Evolutionary conservation across 2,113 vertebrate species (phyloP).

Genomic region (Aptenodytes patagonicus): DNA sequence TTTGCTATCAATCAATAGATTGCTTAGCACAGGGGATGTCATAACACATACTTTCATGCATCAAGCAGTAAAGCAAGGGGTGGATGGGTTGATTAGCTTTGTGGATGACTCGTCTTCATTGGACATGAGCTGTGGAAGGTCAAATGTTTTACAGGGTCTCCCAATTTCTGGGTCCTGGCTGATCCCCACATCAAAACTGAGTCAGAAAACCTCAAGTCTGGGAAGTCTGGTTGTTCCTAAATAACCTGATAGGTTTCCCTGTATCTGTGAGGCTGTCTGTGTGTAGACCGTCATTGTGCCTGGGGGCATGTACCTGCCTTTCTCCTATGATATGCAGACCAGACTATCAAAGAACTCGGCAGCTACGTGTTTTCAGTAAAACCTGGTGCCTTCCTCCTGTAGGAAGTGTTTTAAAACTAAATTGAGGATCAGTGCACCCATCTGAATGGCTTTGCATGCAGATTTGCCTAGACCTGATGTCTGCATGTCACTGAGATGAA

Average conservation of each 20-base stretch:
- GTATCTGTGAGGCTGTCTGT: neutral
- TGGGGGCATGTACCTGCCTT: neutral
- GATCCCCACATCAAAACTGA: neutral
- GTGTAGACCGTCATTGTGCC: neutral
- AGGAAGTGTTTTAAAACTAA: neutral
- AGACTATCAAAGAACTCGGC: neutral
- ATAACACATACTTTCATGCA: neutral
- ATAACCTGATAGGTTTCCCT: neutral
- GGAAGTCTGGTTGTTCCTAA: neutral
- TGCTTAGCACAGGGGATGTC: neutral
- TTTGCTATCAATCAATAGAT: too few species aligned
- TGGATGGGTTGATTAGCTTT: neutral
- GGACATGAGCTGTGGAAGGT: neutral
- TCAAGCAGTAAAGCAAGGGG: neutral
- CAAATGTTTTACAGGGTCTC: neutral
- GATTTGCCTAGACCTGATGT: neutral
- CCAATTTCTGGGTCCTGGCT: neutral
- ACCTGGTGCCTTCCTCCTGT: neutral
- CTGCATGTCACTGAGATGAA: neutral
- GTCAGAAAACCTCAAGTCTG: neutral
- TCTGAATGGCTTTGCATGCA: neutral
- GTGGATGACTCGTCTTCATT: neutral
- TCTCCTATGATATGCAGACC: neutral
- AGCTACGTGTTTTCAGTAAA: neutral
- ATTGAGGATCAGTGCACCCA: fast-evolving